Conservation (phyloP, 23 tunicate genomes). For the Styela clava region DNA sequence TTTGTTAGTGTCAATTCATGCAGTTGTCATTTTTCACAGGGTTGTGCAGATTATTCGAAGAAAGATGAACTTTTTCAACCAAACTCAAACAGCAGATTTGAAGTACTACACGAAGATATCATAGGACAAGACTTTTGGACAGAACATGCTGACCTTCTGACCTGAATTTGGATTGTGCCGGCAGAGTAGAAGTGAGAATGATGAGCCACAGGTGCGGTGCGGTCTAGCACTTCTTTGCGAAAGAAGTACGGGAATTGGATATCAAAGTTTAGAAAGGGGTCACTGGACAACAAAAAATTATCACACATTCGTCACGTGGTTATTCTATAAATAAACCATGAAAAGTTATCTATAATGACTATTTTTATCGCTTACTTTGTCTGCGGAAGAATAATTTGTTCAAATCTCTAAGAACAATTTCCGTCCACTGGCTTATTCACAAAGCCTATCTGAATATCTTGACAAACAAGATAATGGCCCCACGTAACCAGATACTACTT, state of each 20-base stretch:
- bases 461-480: neutral
- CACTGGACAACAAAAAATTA: no score
- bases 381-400: neutral
- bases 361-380: neutral
- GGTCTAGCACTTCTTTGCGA: no score
- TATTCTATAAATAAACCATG: neutral
- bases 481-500: neutral
- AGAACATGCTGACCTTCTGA: slow-evolving; percentile 38
- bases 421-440: neutral
- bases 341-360: neutral
- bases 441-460: neutral
- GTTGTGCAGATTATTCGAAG: no score
- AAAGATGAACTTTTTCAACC: no score
- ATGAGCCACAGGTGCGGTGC: no score
- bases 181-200: no score
- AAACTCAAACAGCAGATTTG: neutral
- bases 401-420: neutral
- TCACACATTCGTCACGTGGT: no score
- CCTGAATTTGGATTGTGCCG: no score
- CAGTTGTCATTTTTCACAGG: no score
- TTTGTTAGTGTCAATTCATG: no score
- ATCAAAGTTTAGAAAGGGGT: no score
- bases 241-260: no score
- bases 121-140: slow-evolving; percentile 68
- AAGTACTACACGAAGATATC: slow-evolving; percentile 41